phyloP scores from a whole-genome alignment of 2,888 invertebrate species.

The Rhynchonema sp. region DNA sequence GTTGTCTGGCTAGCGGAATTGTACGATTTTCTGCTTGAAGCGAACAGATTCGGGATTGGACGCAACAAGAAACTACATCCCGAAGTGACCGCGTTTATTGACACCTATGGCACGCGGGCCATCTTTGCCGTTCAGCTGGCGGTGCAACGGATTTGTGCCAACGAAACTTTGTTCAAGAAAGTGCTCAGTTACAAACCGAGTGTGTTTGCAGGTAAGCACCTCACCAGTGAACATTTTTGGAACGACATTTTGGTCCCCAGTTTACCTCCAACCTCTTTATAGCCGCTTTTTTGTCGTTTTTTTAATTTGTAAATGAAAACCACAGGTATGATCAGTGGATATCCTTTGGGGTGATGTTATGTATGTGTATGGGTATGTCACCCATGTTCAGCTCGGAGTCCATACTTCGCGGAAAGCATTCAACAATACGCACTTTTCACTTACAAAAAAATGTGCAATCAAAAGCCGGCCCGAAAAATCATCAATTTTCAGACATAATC shows the following conservation, averaged over 20 bases:
- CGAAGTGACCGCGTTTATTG: neutral
- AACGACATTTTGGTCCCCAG: too few species aligned
- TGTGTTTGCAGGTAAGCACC: neutral
- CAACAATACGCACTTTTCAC: too few species aligned
- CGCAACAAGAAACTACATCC: neutral
- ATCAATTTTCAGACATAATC: neutral
- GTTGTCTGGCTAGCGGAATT: neutral
- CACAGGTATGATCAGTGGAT: too few species aligned
- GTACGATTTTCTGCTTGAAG: neutral
- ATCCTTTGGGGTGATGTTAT: too few species aligned
- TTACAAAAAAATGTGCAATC: too few species aligned
- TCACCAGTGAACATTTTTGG: neutral
- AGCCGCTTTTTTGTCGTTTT: too few species aligned
- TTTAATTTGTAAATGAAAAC: too few species aligned
- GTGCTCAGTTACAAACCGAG: neutral
- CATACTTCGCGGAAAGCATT: too few species aligned
- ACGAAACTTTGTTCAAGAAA: neutral
- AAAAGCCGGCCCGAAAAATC: too few species aligned
- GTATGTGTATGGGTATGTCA: too few species aligned
- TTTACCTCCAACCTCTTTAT: too few species aligned
- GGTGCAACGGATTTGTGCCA: neutral
- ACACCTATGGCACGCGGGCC: neutral
- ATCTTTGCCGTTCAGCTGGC: neutral
- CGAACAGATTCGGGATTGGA: neutral
- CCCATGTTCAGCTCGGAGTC: too few species aligned